A percentile compares a stretch with the other conserved stretches of the same genome.
Evolutionary conservation across 2,888 invertebrate species (phyloP).

Genomic region (Drosophila austrosaltans): DNA sequence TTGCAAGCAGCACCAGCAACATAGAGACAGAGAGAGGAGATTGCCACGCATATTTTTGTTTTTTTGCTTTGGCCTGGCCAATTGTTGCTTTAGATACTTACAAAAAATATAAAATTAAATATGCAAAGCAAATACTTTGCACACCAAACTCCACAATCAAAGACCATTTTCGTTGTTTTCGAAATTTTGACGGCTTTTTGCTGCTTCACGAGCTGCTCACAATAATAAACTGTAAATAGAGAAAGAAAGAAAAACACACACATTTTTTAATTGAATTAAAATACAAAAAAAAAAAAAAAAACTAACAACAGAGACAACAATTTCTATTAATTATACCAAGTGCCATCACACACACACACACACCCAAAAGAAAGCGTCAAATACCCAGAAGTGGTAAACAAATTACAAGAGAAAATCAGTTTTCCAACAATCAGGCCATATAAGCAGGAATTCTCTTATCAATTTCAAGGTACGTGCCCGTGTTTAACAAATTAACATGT

Average conservation of each 20-base stretch:
- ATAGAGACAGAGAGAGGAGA: not conserved
- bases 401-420: conserved; percentile 28
- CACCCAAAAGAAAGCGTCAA: conserved; percentile 57
- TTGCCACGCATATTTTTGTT: not conserved
- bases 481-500: conserved; percentile 74
- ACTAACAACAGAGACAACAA: conserved; percentile 1
- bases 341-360: conserved; percentile 33
- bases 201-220: conserved; percentile 50
- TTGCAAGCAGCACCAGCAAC: conserved; percentile 6
- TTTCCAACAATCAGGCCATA: conserved; percentile 36
- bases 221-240: conserved; percentile 51
- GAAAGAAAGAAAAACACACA: conserved; percentile 13
- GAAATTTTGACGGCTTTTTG: conserved; percentile 63
- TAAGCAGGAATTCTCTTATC: conserved; percentile 5
- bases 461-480: conserved; percentile 50
- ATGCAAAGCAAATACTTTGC: conserved; percentile 89
- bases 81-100: conserved; percentile 84
- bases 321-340: conserved; percentile 52
- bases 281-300: too few relatives aligned
- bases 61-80: not conserved
- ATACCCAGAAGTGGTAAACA: conserved; percentile 40
- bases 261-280: conserved; percentile 58
- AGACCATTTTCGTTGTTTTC: conserved; percentile 82
- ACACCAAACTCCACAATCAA: conserved; percentile 86
- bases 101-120: conserved; percentile 89